These are phyloP conservation scores for Drosophila melanogaster DNA, from an alignment of 1,140 invertebrate genomes.

Conservation along the genomic window Release_6_plus_ISO1_MT NT_033777.3:26946501-26947000, in stretches of 20 bases:
- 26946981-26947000: neutral
- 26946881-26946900: slow-evolving; percentile 3
- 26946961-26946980: neutral
- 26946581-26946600: slow-evolving; percentile 1
- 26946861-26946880: neutral
- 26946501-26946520: slow-evolving; percentile 23
- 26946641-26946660: slow-evolving; percentile 23
- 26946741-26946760: slow-evolving; percentile 31
- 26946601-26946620: slow-evolving; percentile 32
- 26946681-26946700: slow-evolving; percentile 1
- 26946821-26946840: slow-evolving; percentile 15
- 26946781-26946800: neutral
- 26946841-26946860: slow-evolving; percentile 10
- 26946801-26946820: slow-evolving; percentile 2
- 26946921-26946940: neutral
- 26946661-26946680: too few relatives aligned
- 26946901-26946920: slow-evolving; percentile 18
- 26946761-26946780: slow-evolving; percentile 8
- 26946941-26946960: slow-evolving; percentile 9
- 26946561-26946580: slow-evolving; percentile 14
- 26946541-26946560: slow-evolving; percentile 27
- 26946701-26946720: neutral
- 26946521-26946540: slow-evolving; percentile 16
- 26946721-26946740: slow-evolving; percentile 30
- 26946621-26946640: slow-evolving; percentile 32